Conservation (phyloP, 2,888 invertebrate species). For the Amblyteles armatorius region DNA sequence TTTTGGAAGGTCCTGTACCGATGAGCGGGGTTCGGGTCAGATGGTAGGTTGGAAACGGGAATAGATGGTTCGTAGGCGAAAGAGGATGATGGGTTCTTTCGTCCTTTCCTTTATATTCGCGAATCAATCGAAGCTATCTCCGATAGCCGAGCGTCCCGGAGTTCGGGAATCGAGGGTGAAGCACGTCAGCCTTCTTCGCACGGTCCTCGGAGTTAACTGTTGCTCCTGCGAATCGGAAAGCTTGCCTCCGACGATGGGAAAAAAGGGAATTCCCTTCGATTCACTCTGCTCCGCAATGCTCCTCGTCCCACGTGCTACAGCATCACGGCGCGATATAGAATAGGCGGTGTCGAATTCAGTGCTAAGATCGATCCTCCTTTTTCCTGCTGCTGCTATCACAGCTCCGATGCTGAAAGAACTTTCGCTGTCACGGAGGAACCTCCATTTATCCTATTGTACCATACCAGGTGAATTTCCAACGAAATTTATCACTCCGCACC, state of each 20-base stretch:
- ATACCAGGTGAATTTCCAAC: background rate
- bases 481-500: background rate
- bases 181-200: conserved; percentile 43
- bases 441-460: conserved; percentile 7
- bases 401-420: conserved; percentile 1
- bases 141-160: conserved; percentile 47
- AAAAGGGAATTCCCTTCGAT: conserved; percentile 34
- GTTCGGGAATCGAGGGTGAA: conserved; percentile 49
- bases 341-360: conserved; percentile 14
- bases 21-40: background rate
- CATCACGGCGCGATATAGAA: background rate
- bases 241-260: conserved; percentile 19
- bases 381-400: conserved; percentile 17
- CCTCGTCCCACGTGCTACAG: conserved; percentile 5
- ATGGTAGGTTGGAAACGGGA: background rate
- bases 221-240: conserved; percentile 60
- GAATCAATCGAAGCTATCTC: conserved; percentile 68
- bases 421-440: background rate
- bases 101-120: conserved; percentile 65
- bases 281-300: conserved; percentile 23
- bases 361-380: conserved; percentile 26
- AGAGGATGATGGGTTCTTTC: conserved; percentile 31
- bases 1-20: conserved; percentile 15
- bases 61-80: conserved; percentile 20
- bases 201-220: conserved; percentile 63